Conservation (phyloP, 1,140 invertebrate genomes). For the Pomacea maculata region DNA sequence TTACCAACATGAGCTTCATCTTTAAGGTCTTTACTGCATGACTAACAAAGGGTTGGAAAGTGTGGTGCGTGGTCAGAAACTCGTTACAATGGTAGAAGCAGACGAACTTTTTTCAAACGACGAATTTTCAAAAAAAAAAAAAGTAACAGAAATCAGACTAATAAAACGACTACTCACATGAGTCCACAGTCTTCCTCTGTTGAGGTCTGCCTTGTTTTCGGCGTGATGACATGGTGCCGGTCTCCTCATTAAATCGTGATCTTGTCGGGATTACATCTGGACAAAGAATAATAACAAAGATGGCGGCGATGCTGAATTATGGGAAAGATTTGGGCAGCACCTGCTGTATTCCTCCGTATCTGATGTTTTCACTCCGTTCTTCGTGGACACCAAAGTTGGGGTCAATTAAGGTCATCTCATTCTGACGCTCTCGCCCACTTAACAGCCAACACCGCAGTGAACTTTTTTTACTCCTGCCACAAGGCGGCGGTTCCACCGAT, state of each 20-base stretch:
- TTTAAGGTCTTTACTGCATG: too few relatives aligned
- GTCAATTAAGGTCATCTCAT: conserved; percentile 29
- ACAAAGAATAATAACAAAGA: conserved; percentile 62
- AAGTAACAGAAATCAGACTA: background rate
- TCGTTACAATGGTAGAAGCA: background rate
- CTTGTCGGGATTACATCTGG: conserved; percentile 48
- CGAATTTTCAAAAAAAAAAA: background rate
- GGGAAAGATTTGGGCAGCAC: conserved; percentile 12
- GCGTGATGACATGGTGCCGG: conserved; percentile 58
- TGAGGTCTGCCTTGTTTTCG: conserved; percentile 61
- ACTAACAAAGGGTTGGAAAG: too few relatives aligned
- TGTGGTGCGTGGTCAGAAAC: too few relatives aligned
- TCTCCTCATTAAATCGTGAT: conserved; percentile 54
- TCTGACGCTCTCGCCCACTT: background rate
- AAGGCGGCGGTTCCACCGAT: background rate
- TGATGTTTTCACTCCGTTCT: conserved; percentile 7
- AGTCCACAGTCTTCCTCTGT: conserved; percentile 57
- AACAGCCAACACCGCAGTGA: background rate
- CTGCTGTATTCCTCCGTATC: conserved; percentile 16
- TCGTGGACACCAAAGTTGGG: conserved; percentile 7
- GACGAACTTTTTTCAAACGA: conserved; percentile 22
- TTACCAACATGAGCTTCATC: too few relatives aligned
- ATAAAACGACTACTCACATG: conserved; percentile 47
- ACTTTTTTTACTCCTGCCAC: background rate
- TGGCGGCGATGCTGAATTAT: conserved; percentile 52